Percentiles rank a stretch among this genome's conserved stretches.
Evolutionary conservation across 1,140 invertebrate genomes (phyloP).

Genomic region (Macrobrachium nipponense): DNA sequence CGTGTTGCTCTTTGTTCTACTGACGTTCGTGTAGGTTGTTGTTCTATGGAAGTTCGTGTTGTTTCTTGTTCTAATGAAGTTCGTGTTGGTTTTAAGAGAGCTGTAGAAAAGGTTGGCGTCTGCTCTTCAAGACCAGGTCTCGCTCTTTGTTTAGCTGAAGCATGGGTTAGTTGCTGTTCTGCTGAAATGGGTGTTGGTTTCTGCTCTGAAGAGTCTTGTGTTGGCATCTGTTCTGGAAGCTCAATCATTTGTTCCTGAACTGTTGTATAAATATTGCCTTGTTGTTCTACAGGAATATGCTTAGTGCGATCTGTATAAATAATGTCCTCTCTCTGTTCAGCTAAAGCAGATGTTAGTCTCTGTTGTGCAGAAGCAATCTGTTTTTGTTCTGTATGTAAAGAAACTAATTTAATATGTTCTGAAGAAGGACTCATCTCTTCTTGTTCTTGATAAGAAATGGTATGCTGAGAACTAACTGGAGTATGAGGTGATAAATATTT

Average conservation of each 20-base stretch:
- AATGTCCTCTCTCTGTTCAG: too few species aligned
- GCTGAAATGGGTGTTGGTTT: constrained; percentile 28
- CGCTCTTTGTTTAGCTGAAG: neutral
- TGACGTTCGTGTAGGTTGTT: constrained; percentile 5
- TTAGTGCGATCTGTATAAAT: too few species aligned
- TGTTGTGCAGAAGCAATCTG: constrained; percentile 10
- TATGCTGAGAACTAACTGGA: neutral
- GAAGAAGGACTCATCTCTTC: neutral
- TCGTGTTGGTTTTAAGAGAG: constrained; percentile 24
- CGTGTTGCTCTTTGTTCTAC: constrained; percentile 14
- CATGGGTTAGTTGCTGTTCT: constrained; percentile 23
- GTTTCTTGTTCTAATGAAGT: constrained; percentile 29
- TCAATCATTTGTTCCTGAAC: neutral
- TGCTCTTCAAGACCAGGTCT: too few species aligned
- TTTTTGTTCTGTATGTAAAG: neutral
- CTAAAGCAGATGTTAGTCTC: too few species aligned
- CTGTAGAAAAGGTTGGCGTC: too few species aligned
- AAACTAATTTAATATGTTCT: neutral
- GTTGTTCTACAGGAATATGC: too few species aligned
- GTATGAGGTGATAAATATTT: neutral
- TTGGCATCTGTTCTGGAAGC: neutral
- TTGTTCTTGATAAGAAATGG: neutral
- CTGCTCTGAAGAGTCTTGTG: neutral
- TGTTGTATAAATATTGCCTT: neutral
- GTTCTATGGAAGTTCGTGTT: constrained; percentile 3